Evolutionary conservation across 2,888 invertebrate genomes (phyloP), one percentile per base, ranked within the genome.

Genomic region (Willowsia nigromaculata): DNA sequence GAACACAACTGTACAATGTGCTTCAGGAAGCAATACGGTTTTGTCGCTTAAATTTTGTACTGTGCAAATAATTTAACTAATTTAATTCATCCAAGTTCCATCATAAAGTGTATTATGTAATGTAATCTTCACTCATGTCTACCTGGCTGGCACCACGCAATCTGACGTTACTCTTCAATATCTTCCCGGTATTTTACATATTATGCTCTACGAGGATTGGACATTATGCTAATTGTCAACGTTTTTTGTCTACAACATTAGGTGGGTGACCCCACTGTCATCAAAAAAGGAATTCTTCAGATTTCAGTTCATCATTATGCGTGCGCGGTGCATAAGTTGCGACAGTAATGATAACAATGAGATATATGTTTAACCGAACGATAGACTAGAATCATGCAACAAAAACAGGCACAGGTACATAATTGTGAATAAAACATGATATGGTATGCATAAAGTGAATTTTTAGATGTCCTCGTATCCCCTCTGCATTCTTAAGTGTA

Each of bases 251-350:
- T 43, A 15, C 74, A 74, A 22, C 18, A 9, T 71, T 74, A 74
- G 43, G 74, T 74, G 74, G 74, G 74, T 74, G 74, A 74, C 43
- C 43, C 74, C 25, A 47, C 47, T 47, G 13, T 2, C 22, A 15
- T 47, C 74, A 74, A 74, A 74, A 74, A 74, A 30, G 74, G 74
- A 47, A 47, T 74, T 25, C 13, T n/a, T n/a, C 43, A 74, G 6
- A 74, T 74, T 43, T 71, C 15, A 40, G 47, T 15, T 22, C 43
- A 71, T 71, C 30, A 30, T 30, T 3, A 50, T 50, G 4, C 18
- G 50, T 74, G 47, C 47, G 47, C 27, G 47, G n/a, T n/a, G n/a
- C n/a, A 74, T 47, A 74, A 74, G 25, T 74, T 43, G 27, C 47
- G 74, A 47, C 47, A 74, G 27, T 18, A 50, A 50, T 50, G 47